Conservation (phyloP, 2,797 vertebrate species). For the Galaxias olidus region DNA sequence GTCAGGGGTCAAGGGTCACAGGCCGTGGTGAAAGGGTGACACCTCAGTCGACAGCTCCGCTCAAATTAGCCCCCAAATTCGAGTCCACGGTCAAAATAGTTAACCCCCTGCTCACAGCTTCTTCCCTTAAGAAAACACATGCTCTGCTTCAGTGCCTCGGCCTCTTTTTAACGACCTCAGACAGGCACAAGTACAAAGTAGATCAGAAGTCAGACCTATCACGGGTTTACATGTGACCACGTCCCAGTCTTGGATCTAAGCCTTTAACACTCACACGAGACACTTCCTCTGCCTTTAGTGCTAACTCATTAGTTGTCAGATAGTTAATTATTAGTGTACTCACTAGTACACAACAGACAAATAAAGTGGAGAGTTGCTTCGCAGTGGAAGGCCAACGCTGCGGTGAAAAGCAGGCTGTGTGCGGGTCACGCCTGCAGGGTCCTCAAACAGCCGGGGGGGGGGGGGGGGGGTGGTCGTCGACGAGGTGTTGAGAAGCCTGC, state of each 20-base stretch:
- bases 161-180: conserved; percentile 41
- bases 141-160: conserved; percentile 53
- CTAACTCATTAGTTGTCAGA: too few species aligned
- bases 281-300: too few species aligned
- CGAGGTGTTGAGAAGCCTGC: conserved; percentile 69
- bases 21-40: conserved; percentile 52
- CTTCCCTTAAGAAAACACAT: conserved; percentile 65
- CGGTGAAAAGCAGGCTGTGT: conserved; percentile 30
- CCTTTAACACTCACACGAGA: too few species aligned
- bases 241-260: too few species aligned
- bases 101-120: conserved; percentile 67
- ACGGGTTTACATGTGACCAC: too few species aligned
- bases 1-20: conserved; percentile 61
- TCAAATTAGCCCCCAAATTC: conserved; percentile 67
- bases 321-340: too few species aligned
- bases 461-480: conserved; percentile 48
- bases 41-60: conserved; percentile 61
- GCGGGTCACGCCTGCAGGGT: too few species aligned
- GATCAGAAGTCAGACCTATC: background rate
- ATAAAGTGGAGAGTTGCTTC: too few species aligned
- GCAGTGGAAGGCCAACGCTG: too few species aligned
- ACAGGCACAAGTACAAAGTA: conserved; percentile 24
- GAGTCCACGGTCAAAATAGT: conserved; percentile 74
- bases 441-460: too few species aligned
- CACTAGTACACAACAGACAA: too few species aligned